Base-by-base conservation (phyloP, 2,888 invertebrate genomes). In the Choristoneura rosaceana region DNA sequence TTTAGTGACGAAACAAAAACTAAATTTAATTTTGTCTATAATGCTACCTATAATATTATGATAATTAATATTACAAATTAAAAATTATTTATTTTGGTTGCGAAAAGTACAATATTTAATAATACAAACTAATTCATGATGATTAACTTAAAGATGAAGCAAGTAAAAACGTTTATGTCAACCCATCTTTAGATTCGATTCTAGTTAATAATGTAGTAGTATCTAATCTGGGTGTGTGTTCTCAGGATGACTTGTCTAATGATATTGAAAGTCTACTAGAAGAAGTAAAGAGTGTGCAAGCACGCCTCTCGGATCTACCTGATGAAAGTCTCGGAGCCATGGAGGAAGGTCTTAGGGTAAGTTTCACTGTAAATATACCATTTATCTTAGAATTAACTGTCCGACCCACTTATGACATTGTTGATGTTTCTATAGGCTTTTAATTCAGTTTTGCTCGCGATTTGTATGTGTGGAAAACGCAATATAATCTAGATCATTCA, bases 291-390 rank as follows among this genome's bases (percentile, higher is more conserved):
- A 94, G 94, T 79, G 95, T 96, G 76, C 97, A 97, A 93, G 95
- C 94, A 76, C 95, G 95, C 79, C 95, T 97, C 79, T 94, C 95
- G 71, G 95, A 95, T 83, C 94, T 97, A 78, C 97, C 97, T 17
- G 94, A 95, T 78, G 96, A 96, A 85, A 97, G 95, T 86, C 95
- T 97, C 80, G 95, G 96, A 77, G 95, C 95, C 69, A 97, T 97
- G 96, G 95, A 96, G 78, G 91, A 94, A 66, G 96, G 96, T 78
- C 94, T 97, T 59, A 95, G 95, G 96, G 97, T 97, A 93, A 96
- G 95, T 93, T 76, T 75, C 83, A 82, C 76, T 85, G 80, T 85
- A 83, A 80, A 84, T 84, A 82, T 73, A 66, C 76, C 77, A 77
- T 77, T 52, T 69, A 58, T 60, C 25, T 34, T 43, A 58, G 34